Base-by-base conservation (phyloP, 2,113 vertebrate species). In the Cyprinodon brontotheroides region DNA sequence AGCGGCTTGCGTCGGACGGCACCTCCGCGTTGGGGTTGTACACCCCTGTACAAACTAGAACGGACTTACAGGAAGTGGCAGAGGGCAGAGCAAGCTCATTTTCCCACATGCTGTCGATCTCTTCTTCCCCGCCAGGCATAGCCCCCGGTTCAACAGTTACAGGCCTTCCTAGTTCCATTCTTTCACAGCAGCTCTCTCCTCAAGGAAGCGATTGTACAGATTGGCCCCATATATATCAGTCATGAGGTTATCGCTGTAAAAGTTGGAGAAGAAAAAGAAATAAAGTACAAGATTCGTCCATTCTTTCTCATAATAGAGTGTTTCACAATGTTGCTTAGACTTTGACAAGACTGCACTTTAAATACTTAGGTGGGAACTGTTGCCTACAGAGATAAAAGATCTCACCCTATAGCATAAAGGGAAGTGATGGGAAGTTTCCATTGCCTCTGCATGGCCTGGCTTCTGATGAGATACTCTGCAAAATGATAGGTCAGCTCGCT, bases 221-320 rank as follows among this genome's bases (percentile, higher is more conserved):
- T 98, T 98, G 50, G 96, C 96, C n/a, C 96, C 97, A 1, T 97
- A 98, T 70, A 98, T 95, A 39, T 97, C 97, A 0, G 96, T 97
- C 97, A 98, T 97, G 7, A 96, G 80, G 22, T 98, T 98, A 80
- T 97, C 97, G 68, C 97, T 98, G 86, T 65, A 57, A 1, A 72
- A 6, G 62, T 45, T 11, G 11, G 11, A 78, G 53, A 78, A 38
- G 3, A 15, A 47, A 17, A 17, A 15, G 7, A 17, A 6, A 53
- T 15, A 20, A 53, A 20, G 7, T 53, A 6, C 15, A 53, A 20
- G 2, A 53, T 53, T 20, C 7, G 17, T 7, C 17, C 50, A 20
- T 53, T 53, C 50, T 53, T 17, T 7, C 20, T 2, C 50, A 53
- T 6, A 41, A 9, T 41, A 41, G 41, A 29, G 29, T 29, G 29